Conservation (phyloP, 2,797 vertebrate species). For the Adrianichthys oophorus region DNA sequence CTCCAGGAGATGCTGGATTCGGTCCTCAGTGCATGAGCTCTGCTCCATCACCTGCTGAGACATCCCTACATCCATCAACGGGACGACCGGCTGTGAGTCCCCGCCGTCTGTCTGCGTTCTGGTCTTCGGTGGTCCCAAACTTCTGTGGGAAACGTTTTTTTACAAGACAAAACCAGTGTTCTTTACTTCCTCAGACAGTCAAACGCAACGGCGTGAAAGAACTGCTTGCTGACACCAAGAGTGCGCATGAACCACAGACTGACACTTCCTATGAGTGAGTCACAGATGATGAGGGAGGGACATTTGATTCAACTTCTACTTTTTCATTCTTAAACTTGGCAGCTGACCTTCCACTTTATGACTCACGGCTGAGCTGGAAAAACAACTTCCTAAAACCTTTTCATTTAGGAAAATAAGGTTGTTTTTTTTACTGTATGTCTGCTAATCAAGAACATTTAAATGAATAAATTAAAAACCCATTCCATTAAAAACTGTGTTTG, state of each 20-base stretch:
- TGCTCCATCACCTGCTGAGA: constrained; percentile 81
- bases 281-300: constrained; percentile 38
- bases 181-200: constrained; percentile 17
- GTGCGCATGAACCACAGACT: constrained; percentile 7
- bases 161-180: constrained; percentile 7
- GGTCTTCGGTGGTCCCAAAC: constrained; percentile 15
- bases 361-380: constrained; percentile 33
- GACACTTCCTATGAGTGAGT: constrained; percentile 59
- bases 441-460: too few relatives aligned
- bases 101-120: constrained; percentile 18
- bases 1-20: constrained; percentile 88
- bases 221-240: neutral
- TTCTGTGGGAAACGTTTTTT: constrained; percentile 29
- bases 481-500: too few relatives aligned
- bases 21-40: constrained; percentile 90
- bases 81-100: constrained; percentile 28
- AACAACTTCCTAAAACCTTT: constrained; percentile 22
- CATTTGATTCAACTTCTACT: constrained; percentile 46
- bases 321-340: constrained; percentile 59
- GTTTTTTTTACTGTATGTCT: neutral
- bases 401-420: neutral
- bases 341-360: constrained; percentile 31
- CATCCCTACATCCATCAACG: constrained; percentile 16
- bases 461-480: too few relatives aligned
- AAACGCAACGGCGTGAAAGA: neutral